Percentiles rank a stretch among this genome's conserved stretches.
Evolutionary conservation across 2,113 vertebrate genomes (phyloP).

Genomic region (Dendropsophus ebraccatus): DNA sequence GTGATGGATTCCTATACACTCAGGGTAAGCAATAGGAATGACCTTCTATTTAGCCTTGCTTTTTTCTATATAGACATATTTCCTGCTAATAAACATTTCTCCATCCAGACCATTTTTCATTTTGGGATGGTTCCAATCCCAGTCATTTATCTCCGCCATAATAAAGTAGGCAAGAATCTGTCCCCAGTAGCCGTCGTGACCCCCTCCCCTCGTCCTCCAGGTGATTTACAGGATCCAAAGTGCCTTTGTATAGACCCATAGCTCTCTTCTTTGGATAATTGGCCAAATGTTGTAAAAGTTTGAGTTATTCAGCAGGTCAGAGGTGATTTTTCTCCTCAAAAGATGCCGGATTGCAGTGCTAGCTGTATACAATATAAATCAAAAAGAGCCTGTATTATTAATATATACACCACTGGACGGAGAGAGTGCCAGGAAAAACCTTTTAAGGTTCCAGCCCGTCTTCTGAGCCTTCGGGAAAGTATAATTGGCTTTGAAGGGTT

Average conservation of each 20-base stretch:
- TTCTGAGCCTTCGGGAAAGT: conserved; percentile 65
- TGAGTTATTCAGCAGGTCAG: conserved; percentile 60
- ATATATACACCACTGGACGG: conserved; percentile 66
- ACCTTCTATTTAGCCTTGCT: background rate
- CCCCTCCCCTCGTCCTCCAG: background rate
- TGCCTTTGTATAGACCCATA: background rate
- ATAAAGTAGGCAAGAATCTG: conserved; percentile 9
- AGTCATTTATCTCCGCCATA: conserved; percentile 46
- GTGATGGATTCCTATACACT: background rate
- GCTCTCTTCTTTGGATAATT: conserved; percentile 47
- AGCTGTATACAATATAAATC: conserved; percentile 72
- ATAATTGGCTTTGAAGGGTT: conserved; percentile 63
- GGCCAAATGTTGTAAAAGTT: conserved; percentile 57
- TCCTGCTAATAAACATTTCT: background rate
- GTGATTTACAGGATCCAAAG: conserved; percentile 32
- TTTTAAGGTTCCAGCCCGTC: conserved; percentile 65
- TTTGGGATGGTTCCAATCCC: conserved; percentile 6
- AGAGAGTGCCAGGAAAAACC: conserved; percentile 64
- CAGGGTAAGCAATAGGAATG: background rate
- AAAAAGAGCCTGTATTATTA: conserved; percentile 67
- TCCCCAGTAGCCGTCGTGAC: background rate
- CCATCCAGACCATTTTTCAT: conserved; percentile 20
- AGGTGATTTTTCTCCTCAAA: conserved; percentile 56
- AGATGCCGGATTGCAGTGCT: conserved; percentile 57
- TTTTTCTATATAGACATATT: background rate